Base-by-base conservation (phyloP, 2,888 invertebrate species). In the Colletes collaris region DNA sequence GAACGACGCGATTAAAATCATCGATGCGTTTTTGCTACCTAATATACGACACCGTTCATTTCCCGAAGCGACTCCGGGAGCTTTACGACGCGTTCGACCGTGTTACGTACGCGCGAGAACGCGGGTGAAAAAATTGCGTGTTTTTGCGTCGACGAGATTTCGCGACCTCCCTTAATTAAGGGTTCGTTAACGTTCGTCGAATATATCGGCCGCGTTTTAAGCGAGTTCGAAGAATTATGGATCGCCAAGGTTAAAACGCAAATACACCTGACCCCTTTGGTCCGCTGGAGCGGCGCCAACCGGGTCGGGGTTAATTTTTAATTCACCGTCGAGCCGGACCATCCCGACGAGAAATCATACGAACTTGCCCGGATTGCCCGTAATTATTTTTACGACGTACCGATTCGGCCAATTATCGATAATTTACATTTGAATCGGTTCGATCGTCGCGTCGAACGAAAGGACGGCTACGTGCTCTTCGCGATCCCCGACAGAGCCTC, bases 301-400 rank as follows among this genome's bases (percentile, higher is more conserved):
- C 19, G 50, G 58, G 44, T 46, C 53, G 49, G 60, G 63, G 72
- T 68, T 77, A 75, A 79, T 79, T 84, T 86, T 86, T 84, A 79
- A 84, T 84, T 86, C 66, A 76, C 68, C 63, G 58, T 59, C 49
- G 65, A 37, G 7, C 7, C n/a, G 63, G 63, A 59, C 56, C 73
- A 67, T 64, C 55, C 58, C 65, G 59, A 50, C 62, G 59, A 27
- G 46, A 56, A 72, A 71, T 82, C 63, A 56, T 44, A 13, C 11
- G n/a, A 46, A 4, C 37, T 64, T n/a, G 58, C 52, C 46, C 53
- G 16, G 50, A 71, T 60, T 69, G 27, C 4, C 19, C 44, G 49
- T 66, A 53, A 68, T 66, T 63, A 68, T 73, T 81, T 76, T 82
- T 53, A 58, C 60, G 37, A 64, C 16, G 4, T 52, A 3, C 8